Evolutionary conservation across 2,888 invertebrate species (phyloP).

Genomic region (Caenorhabditis sinica): DNA sequence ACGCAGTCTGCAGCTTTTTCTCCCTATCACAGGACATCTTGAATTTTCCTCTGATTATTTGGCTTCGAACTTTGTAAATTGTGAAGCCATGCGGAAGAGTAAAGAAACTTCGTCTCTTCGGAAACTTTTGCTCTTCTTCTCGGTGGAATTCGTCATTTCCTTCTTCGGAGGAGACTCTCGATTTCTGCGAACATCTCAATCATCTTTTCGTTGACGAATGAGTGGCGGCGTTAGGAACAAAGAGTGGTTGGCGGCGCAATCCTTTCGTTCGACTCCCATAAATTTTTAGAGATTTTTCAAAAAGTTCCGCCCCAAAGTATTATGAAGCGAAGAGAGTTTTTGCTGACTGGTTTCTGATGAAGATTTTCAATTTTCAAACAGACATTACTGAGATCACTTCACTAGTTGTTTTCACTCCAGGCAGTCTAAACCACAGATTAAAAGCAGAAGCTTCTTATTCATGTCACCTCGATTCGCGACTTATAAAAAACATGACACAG

Average conservation of each 20-base stretch:
- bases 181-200: conserved; percentile 57
- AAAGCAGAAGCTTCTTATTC: conserved; percentile 3
- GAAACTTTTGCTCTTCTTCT: conserved; percentile 12
- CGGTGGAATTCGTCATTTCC: conserved; percentile 52
- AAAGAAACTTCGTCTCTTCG: neutral
- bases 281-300: conserved; percentile 2
- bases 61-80: neutral
- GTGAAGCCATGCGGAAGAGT: conserved; percentile 12
- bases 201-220: conserved; percentile 59
- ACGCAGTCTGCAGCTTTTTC: too few species aligned
- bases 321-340: neutral
- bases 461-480: neutral
- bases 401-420: neutral
- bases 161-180: conserved; percentile 18
- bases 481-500: neutral
- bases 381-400: too few species aligned
- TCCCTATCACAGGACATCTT: too few species aligned
- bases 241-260: conserved; percentile 23
- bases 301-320: neutral
- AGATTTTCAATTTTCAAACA: too few species aligned
- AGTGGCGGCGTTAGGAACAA: conserved; percentile 31
- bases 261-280: conserved; percentile 19
- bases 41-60: too few species aligned
- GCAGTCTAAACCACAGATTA: neutral
- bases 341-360: neutral